Conservation (phyloP, 2,888 invertebrate genomes). For the Clivina fossor region DNA sequence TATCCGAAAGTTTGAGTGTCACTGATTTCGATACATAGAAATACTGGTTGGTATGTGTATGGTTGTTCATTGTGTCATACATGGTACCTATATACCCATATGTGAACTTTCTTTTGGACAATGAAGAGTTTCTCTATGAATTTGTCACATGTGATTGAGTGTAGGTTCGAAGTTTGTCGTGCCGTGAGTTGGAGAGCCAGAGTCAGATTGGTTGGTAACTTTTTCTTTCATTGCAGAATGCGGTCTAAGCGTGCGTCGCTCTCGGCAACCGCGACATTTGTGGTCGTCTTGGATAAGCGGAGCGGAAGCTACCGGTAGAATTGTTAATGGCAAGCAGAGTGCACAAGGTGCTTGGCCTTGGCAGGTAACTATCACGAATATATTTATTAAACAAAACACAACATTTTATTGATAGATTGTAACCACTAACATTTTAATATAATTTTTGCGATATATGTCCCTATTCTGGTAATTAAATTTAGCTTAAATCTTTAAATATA, state of each 20-base stretch:
- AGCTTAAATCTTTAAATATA: too few species aligned
- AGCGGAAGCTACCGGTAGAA: constrained; percentile 61
- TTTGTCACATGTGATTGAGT: too few species aligned
- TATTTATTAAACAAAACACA: constrained; percentile 14
- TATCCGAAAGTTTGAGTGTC: too few species aligned
- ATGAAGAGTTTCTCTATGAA: constrained; percentile 34
- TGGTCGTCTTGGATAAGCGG: constrained; percentile 32
- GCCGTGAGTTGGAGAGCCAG: too few species aligned
- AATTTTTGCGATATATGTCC: background rate
- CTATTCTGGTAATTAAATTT: too few species aligned
- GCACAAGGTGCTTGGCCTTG: constrained; percentile 82
- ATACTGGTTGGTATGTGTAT: too few species aligned
- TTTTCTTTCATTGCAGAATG: constrained; percentile 58
- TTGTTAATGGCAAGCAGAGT: constrained; percentile 77
- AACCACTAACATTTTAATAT: background rate
- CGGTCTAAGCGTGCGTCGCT: constrained; percentile 64
- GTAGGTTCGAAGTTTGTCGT: too few species aligned
- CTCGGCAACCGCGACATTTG: constrained; percentile 63
- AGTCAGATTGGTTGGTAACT: too few species aligned
- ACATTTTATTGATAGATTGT: constrained; percentile 11
- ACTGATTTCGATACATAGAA: too few species aligned
- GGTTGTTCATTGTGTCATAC: too few species aligned
- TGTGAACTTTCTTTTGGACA: constrained; percentile 33
- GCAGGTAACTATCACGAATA: constrained; percentile 61
- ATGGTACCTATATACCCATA: too few species aligned